phyloP scores from a whole-genome alignment of 2,113 vertebrate genomes.

The Etheostoma cragini region DNA sequence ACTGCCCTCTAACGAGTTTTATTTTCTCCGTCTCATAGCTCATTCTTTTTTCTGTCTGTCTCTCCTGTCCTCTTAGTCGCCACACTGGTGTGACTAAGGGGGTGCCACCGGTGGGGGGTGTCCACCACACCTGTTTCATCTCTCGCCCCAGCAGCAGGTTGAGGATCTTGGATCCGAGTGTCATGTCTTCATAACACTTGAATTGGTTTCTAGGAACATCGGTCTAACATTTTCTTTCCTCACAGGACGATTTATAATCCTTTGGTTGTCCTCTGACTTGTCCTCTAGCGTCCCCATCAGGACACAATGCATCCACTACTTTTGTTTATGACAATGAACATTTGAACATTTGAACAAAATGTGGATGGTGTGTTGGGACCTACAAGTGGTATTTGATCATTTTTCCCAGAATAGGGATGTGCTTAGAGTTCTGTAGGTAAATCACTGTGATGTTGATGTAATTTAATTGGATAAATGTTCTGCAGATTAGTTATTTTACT shows the following conservation, averaged over 20 bases:
- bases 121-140: no score
- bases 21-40: neutral
- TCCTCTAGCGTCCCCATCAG: neutral
- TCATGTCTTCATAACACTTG: neutral
- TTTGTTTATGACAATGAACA: no score
- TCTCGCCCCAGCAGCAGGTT: neutral
- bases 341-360: no score
- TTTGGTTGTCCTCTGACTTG: neutral
- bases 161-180: neutral
- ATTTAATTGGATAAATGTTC: no score
- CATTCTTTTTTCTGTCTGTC: neutral
- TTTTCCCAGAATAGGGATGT: no score
- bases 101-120: neutral
- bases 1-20: neutral
- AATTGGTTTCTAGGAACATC: neutral
- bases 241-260: neutral
- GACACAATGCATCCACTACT: neutral
- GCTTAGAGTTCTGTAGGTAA: no score
- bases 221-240: neutral
- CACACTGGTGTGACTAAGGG: neutral
- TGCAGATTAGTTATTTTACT: no score
- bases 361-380: no score
- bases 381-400: no score
- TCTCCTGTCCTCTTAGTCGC: neutral
- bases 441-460: no score